Evolutionary conservation across 2,113 vertebrate species (phyloP).

Genomic region (Hippocampus comes): DNA sequence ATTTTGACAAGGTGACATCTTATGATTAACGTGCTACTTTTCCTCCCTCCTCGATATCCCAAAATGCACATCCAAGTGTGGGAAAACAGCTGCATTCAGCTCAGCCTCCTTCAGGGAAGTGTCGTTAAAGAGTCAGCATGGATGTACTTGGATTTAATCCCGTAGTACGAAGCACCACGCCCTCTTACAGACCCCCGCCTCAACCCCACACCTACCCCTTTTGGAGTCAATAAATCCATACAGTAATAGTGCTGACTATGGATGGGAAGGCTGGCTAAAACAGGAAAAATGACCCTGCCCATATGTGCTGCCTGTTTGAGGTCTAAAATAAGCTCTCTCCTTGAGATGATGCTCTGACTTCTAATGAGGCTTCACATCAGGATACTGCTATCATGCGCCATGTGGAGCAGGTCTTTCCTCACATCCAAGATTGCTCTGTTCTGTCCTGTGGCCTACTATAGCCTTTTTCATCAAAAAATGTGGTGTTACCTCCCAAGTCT

Average conservation of each 20-base stretch:
- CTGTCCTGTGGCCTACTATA: constrained; percentile 30
- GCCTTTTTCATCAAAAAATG: constrained; percentile 49
- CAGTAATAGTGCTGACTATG: constrained; percentile 65
- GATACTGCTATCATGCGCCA: constrained; percentile 23
- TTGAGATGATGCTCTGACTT: constrained; percentile 65
- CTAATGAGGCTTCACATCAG: constrained; percentile 57
- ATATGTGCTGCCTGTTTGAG: constrained; percentile 20
- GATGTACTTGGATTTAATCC: constrained; percentile 47
- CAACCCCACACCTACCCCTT: neutral
- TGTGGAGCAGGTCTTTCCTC: constrained; percentile 19
- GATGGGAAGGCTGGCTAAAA: constrained; percentile 33
- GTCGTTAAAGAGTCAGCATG: constrained; percentile 21
- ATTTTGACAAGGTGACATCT: neutral
- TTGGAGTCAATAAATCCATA: constrained; percentile 64
- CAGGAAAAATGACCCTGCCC: constrained; percentile 45
- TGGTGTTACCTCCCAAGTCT: constrained; percentile 27
- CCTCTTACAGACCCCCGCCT: constrained; percentile 22
- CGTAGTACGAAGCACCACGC: constrained; percentile 44
- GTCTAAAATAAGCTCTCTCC: constrained; percentile 67
- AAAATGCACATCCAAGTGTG: neutral
- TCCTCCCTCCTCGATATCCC: neutral
- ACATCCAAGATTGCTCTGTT: constrained; percentile 29
- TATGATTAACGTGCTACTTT: neutral
- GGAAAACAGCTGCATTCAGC: constrained; percentile 16
- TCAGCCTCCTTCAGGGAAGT: constrained; percentile 18